A percentile compares a stretch with the other conserved stretches of the same genome.
Evolutionary conservation across 2,113 vertebrate species (phyloP).

Genomic region (Coryphaenoides rupestris): DNA sequence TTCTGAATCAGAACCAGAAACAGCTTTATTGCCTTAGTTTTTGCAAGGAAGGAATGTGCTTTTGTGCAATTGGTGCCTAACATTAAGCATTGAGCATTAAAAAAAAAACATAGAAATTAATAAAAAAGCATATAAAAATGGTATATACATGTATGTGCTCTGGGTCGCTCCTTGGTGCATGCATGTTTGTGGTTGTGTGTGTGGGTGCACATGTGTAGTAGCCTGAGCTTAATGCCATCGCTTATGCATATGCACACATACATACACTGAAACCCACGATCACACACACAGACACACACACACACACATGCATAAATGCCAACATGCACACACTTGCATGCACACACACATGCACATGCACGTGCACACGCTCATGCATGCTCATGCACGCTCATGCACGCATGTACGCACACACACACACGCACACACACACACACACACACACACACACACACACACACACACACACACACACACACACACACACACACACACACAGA

Average conservation of each 20-base stretch:
- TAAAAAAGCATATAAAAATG: too few relatives aligned
- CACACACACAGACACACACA: too few relatives aligned
- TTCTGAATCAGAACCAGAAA: too few relatives aligned
- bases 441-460: background rate
- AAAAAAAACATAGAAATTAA: too few relatives aligned
- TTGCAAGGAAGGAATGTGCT: too few relatives aligned
- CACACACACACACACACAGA: background rate
- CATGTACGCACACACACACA: background rate
- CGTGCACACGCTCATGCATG: conserved; percentile 7
- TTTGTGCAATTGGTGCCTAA: too few relatives aligned
- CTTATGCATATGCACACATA: background rate
- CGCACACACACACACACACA: background rate
- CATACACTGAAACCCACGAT: background rate
- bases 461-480: background rate
- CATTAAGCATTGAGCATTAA: too few relatives aligned
- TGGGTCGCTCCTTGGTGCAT: too few relatives aligned
- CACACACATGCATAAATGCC: background rate
- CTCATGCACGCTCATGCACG: background rate
- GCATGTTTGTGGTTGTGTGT: too few relatives aligned
- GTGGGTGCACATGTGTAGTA: too few relatives aligned
- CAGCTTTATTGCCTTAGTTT: too few relatives aligned
- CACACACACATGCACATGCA: conserved; percentile 1
- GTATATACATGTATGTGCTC: background rate
- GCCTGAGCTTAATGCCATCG: too few relatives aligned
- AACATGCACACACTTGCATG: background rate